A percentile compares a stretch with the other conserved stretches of the same genome.
Evolutionary conservation across 1,140 invertebrate genomes (phyloP).

Genomic region (Halictus rubicundus): DNA sequence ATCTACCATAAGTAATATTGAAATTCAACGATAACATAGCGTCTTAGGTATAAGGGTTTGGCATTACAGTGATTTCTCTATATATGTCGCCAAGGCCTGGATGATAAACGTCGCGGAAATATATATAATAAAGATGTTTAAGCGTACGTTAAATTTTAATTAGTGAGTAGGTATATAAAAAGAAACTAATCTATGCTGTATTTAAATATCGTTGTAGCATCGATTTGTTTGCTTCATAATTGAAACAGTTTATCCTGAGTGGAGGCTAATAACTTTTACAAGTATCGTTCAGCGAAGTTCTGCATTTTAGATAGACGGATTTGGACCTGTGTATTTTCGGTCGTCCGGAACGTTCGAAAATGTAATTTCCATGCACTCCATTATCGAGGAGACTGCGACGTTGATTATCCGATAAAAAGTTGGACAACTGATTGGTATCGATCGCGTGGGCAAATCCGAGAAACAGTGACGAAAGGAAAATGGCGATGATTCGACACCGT

Average conservation of each 20-base stretch:
- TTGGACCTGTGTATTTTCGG: not conserved
- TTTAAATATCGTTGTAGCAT: not conserved
- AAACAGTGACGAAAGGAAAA: slow-evolving; percentile 30
- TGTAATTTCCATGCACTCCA: slow-evolving; percentile 22
- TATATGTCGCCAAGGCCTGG: too few relatives aligned
- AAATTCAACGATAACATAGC: too few relatives aligned
- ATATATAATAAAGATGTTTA: too few relatives aligned
- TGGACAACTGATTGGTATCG: slow-evolving; percentile 53
- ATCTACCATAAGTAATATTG: too few relatives aligned
- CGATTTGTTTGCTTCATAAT: not conserved
- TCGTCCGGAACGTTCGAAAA: not conserved
- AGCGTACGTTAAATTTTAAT: not conserved
- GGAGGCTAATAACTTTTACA: not conserved
- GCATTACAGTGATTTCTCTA: too few relatives aligned
- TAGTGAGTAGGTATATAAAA: too few relatives aligned
- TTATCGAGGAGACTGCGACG: slow-evolving; percentile 15
- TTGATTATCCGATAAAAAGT: slow-evolving; percentile 51
- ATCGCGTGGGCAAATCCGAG: slow-evolving; percentile 35
- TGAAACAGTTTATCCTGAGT: not conserved
- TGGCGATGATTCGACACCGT: slow-evolving; percentile 1
- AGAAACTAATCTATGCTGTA: too few relatives aligned
- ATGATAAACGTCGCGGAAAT: too few relatives aligned
- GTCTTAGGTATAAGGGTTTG: too few relatives aligned
- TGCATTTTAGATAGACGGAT: not conserved
- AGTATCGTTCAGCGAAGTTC: not conserved